A percentile compares a stretch with the other conserved stretches of the same genome.
phyloP scores from a whole-genome alignment of 2,797 vertebrate genomes.

The Ceryle rudis region DNA sequence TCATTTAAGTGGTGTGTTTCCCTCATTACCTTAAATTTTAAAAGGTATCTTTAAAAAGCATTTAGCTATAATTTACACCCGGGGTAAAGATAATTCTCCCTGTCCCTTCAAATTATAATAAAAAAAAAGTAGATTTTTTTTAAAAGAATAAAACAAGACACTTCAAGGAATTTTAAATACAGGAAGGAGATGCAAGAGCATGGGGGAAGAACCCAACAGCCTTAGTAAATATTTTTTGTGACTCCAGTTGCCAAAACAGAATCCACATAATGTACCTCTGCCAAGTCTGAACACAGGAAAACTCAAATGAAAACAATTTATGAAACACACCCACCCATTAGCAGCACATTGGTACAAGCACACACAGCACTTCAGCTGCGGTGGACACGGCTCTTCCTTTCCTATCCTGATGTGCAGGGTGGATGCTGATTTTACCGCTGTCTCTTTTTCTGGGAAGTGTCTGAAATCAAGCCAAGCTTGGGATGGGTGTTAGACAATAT shows the following conservation, averaged over 20 bases:
- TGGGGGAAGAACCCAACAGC: background rate
- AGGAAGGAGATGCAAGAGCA: conserved; percentile 21
- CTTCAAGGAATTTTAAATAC: conserved; percentile 24
- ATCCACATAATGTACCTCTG: background rate
- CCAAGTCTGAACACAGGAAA: background rate
- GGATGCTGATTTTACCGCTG: background rate
- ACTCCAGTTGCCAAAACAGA: conserved; percentile 22
- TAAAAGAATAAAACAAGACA: background rate
- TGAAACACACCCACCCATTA: background rate
- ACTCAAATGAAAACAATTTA: background rate
- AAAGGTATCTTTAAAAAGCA: background rate
- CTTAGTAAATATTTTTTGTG: background rate
- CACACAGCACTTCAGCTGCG: background rate
- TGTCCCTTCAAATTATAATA: background rate
- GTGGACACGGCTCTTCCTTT: background rate
- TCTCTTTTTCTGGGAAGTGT: conserved; percentile 4
- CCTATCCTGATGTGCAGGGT: background rate
- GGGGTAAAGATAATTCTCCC: background rate
- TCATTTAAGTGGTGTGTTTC: background rate
- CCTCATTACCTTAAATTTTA: background rate
- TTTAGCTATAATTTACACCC: background rate
- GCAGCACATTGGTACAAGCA: background rate
- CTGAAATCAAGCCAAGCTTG: conserved; percentile 6
- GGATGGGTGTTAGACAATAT: background rate
- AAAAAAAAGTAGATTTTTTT: background rate